Evolutionary conservation across 2,797 vertebrate genomes (phyloP), one percentile per base, ranked within the genome.

Genomic region (Garrulus glandarius): DNA sequence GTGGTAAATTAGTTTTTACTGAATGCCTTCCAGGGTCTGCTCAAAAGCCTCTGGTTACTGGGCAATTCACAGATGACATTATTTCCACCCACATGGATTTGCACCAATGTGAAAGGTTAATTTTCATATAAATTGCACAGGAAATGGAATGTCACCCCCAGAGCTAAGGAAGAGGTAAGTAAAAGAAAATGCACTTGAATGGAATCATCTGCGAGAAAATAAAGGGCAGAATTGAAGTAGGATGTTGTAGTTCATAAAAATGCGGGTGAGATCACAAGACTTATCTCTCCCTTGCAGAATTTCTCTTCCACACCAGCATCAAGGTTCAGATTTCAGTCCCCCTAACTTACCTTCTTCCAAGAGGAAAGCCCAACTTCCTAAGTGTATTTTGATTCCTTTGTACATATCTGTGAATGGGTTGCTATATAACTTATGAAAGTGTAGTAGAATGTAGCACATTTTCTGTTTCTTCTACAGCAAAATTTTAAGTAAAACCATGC

Each of bases 121-220:
- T 94, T 95, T 95, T 88, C 65, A 93, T 70, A 72, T 59, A 92
- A 96, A 97, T 95, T 94, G 41, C 36, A 20, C n/a, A 36, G 61
- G 44, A 95, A 91, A 95, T 74, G 13, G 46, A 95, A 92, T 74
- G 59, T 26, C 37, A 78, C 50, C 41, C 46, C 75, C 7, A 8
- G 59, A 93, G 55, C 46, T 29, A 59, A 91, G 70, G 23, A 86
- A 34, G n/a, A 86, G n/a, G 41, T 69, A 78, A 68, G 50, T 74
- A 75, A 84, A 89, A 88, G 68, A 78, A 93, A 81, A 84, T 44
- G 43, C 26, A 78, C 17, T 79, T 82, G 46, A 90, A 84, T 55
- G 19, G 39, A 84, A 55, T 72, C 19, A 50, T 29, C 52, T 55
- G 39, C 30, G 21, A 89, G 65, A 86, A 95, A 81, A 80, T 59